Evolutionary conservation across 1,140 invertebrate genomes (phyloP).

Genomic region (Drosophila takahashii): DNA sequence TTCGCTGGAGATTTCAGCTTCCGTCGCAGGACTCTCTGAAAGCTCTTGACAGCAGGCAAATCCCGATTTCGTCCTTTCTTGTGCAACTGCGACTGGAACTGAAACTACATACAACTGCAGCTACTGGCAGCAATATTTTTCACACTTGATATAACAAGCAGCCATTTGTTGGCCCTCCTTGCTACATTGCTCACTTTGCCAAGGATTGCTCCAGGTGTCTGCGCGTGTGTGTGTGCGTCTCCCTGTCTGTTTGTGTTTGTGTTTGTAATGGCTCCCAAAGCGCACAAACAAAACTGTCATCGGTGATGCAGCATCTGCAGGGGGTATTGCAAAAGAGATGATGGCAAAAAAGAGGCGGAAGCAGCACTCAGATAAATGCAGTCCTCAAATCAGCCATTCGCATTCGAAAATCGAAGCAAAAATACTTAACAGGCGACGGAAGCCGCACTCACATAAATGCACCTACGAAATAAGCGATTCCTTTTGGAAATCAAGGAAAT

Average conservation of each 20-base stretch:
- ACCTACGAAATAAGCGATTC: not conserved
- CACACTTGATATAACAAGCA: conserved; percentile 71
- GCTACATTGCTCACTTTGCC: conserved; percentile 54
- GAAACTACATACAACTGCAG: not conserved
- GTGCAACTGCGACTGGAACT: conserved; percentile 4
- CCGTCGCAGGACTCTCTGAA: conserved; percentile 3
- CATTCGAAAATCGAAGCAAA: not conserved
- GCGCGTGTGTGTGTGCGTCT: conserved; percentile 8
- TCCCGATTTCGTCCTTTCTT: conserved; percentile 33
- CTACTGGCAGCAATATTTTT: conserved; percentile 57
- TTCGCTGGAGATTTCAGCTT: conserved; percentile 15
- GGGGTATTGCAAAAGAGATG: not conserved
- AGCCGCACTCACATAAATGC: conserved; percentile 12
- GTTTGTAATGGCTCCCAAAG: conserved; percentile 71
- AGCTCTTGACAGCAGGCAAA: conserved; percentile 41
- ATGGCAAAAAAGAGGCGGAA: not conserved
- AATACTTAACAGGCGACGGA: not conserved
- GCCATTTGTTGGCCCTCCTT: conserved; percentile 53
- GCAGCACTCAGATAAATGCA: conserved; percentile 22
- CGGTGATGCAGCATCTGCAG: conserved; percentile 19
- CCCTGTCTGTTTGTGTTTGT: conserved; percentile 27
- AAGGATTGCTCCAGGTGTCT: conserved; percentile 34
- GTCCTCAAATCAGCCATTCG: conserved; percentile 2
- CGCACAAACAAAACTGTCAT: conserved; percentile 71
- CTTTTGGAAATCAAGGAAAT: not conserved